Percentiles rank a stretch among this genome's conserved stretches.
Conservation (phyloP, 2,113 vertebrate species). For the Cisticola juncidis region DNA sequence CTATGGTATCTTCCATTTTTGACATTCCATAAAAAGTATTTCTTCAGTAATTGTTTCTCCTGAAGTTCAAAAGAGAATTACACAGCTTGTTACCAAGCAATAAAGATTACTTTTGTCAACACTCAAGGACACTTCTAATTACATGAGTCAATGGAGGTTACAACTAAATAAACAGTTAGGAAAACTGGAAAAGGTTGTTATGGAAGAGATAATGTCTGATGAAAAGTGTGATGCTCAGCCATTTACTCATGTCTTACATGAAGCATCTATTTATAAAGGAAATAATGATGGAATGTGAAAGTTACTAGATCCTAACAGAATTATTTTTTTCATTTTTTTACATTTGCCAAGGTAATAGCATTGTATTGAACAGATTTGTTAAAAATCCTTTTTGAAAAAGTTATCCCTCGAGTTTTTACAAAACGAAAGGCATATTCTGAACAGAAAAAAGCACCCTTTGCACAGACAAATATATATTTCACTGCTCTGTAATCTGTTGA, state of each 20-base stretch:
- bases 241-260: slow-evolving; percentile 46
- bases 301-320: slow-evolving; percentile 25
- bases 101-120: slow-evolving; percentile 64
- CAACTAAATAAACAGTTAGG: slow-evolving; percentile 69
- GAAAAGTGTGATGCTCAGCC: slow-evolving; percentile 10
- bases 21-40: slow-evolving; percentile 61
- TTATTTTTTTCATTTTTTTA: neutral
- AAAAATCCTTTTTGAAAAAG: neutral
- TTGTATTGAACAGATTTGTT: neutral
- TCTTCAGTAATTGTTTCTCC: slow-evolving; percentile 42
- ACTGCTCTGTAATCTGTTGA: neutral
- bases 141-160: slow-evolving; percentile 69
- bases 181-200: slow-evolving; percentile 68
- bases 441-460: neutral
- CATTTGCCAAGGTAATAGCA: neutral
- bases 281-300: slow-evolving; percentile 18
- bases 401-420: neutral
- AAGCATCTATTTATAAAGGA: slow-evolving; percentile 38
- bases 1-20: slow-evolving; percentile 51
- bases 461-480: neutral
- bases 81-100: slow-evolving; percentile 59
- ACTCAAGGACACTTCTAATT: slow-evolving; percentile 69
- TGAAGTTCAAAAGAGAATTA: slow-evolving; percentile 45
- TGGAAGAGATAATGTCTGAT: slow-evolving; percentile 52
- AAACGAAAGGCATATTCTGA: neutral